Base-by-base conservation (phyloP, 2,797 vertebrate species). In the Protosalanx chinensis region DNA sequence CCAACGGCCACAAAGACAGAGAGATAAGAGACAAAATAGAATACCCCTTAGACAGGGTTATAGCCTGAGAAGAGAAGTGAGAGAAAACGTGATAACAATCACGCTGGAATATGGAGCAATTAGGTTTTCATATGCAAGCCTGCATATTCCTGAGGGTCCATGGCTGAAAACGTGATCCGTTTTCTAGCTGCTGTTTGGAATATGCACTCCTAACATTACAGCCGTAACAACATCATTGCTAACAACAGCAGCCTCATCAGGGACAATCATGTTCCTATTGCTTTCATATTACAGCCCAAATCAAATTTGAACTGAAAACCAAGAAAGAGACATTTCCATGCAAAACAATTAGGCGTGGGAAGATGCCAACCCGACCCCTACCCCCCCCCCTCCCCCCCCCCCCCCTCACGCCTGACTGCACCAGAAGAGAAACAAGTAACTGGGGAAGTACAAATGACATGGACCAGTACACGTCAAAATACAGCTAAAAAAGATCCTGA, bases 41-140 rank as follows among this genome's bases (percentile, higher is more conserved):
- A 4, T 18, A n/a, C 12, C 27, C 59, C 12, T 56, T 16, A 60
- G 58, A 60, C 20, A 27, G 58, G 13, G 27, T 29, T 23, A 60
- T 20, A 20, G 35, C 35, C n/a, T 20, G 56, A 27, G 68, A 61
- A 57, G 56, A 23, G 23, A 10, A 29, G 23, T 0, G 58, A 62
- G 29, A 63, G 30, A 33, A 10, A 15, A 8, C 1, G 13, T 33
- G 32, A 16, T 37, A 76, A 84, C 79, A 84, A 75, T 87, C 79
- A 75, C 72, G 81, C 72, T 72, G 67, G 71, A 82, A 81, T 79
- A 77, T 79, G 76, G 76, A 79, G 77, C 80, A 78, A 73, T 84
- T 81, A 83, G 84, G 66, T 66, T 72, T 85, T 86, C 77, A 85
- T 85, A 79, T 74, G 74, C 85, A 51, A 32, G 82, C 82, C 82